A percentile compares a stretch with the other conserved stretches of the same genome.
Conservation (phyloP, 2,113 vertebrate species). For the Piprites chloris region DNA sequence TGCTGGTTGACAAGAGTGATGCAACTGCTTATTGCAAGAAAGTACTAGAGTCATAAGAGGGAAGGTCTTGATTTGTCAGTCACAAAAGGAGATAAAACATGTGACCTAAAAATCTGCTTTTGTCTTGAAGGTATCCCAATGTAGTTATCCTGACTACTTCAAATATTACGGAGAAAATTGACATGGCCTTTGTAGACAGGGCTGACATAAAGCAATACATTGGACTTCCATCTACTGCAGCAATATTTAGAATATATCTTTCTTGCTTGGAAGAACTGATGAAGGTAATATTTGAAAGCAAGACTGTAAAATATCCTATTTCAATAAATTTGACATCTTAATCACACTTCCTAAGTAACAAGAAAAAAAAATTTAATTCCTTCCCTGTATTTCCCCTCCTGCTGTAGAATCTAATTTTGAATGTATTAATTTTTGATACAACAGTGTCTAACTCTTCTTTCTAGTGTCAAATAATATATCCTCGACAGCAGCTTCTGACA, state of each 20-base stretch:
- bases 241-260: conserved; percentile 94
- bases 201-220: conserved; percentile 98
- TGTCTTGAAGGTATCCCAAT: conserved; percentile 85
- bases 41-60: not conserved
- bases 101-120: not conserved
- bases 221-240: conserved; percentile 86
- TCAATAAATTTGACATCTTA: not conserved
- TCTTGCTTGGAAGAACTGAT: conserved; percentile 95
- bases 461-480: conserved; percentile 93
- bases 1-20: not conserved
- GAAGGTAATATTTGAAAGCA: conserved; percentile 81
- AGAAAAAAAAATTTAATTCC: not conserved
- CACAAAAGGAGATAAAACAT: not conserved
- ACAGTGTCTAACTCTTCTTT: not conserved
- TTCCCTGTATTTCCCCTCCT: not conserved
- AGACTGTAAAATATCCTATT: not conserved
- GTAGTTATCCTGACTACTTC: conserved; percentile 97
- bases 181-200: conserved; percentile 94
- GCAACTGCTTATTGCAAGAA: not conserved
- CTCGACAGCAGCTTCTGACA: conserved; percentile 90
- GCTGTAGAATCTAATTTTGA: not conserved
- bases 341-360: not conserved
- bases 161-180: conserved; percentile 95
- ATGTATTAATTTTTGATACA: not conserved
- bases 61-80: not conserved